Base-by-base conservation (phyloP, 2,888 invertebrate genomes). In the Microctonus hyperodae region DNA sequence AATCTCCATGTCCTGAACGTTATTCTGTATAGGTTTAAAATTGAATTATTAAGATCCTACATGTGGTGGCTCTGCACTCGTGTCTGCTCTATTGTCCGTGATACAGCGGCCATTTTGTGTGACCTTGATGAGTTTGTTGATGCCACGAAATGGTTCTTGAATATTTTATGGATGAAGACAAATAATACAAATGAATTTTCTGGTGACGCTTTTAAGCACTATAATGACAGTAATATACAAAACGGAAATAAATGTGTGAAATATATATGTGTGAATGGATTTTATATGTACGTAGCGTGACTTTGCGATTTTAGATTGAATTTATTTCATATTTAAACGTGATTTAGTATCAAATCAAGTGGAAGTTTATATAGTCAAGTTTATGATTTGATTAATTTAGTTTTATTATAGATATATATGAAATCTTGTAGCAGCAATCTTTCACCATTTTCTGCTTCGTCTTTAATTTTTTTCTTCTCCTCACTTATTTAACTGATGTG, bases 361-460 rank as follows among this genome's bases (percentile, higher is more conserved):
- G 37, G 37, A 37, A 37, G 37, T 37, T 37, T 37, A n/a, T n/a
- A n/a, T n/a, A 9, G 13, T 13, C 3, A 37, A 37, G 37, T 37
- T 37, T 6, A 3, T 37, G n/a, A n/a, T n/a, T n/a, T n/a, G n/a
- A n/a, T n/a, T n/a, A n/a, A n/a, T n/a, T n/a, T n/a, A n/a, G n/a
- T n/a, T n/a, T n/a, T n/a, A n/a, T n/a, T n/a, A n/a, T n/a, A n/a
- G 37, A n/a, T n/a, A 37, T 37, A n/a, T n/a, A 37, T 37, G 13
- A 53, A 11, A 23, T 9, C 61, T 58, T 59, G 23, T 61, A 10
- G 55, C 22, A 28, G 57, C 65, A 53, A 50, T 65, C 65, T 63
- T 62, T 65, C 65, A 65, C 63, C 55, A 50, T 59, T 48, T 62
- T 63, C n/a, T 50, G 50, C 63, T 50, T 40, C 40, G 60, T 63